phyloP scores from a whole-genome alignment of 2,113 vertebrate species.

The Candoia aspera region DNA sequence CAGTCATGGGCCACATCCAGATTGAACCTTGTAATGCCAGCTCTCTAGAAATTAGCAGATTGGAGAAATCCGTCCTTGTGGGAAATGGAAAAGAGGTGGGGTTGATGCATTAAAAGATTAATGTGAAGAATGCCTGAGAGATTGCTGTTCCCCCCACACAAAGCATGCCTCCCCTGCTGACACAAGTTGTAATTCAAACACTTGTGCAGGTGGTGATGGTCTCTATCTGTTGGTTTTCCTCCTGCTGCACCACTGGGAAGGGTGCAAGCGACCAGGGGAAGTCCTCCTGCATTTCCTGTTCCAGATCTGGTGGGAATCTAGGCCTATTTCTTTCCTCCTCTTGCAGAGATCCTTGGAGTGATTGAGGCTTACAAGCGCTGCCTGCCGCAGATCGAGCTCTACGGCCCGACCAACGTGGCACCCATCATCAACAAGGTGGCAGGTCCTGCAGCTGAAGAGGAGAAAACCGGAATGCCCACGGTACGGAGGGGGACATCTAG shows the following conservation, averaged over 20 bases:
- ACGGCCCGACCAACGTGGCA: conserved; percentile 71
- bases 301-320: too few relatives aligned
- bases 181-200: not conserved
- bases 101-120: too few relatives aligned
- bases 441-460: conserved; percentile 61
- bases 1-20: too few relatives aligned
- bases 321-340: not conserved
- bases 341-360: conserved; percentile 65
- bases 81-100: too few relatives aligned
- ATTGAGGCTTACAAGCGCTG: conserved; percentile 70
- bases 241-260: not conserved
- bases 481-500: conserved; percentile 10
- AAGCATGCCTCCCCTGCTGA: not conserved
- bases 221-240: not conserved
- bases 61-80: too few relatives aligned
- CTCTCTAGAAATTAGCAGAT: too few relatives aligned
- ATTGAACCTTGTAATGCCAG: too few relatives aligned
- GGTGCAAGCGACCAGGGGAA: too few relatives aligned
- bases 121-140: too few relatives aligned
- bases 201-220: not conserved
- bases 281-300: not conserved
- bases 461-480: conserved; percentile 59
- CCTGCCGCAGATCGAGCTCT: conserved; percentile 72
- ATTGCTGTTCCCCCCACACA: too few relatives aligned
- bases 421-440: conserved; percentile 71